These are phyloP conservation scores for Drosophila sp. DNA, from an alignment of 1,140 invertebrate species.

Conservation along the genomic window DNA sequence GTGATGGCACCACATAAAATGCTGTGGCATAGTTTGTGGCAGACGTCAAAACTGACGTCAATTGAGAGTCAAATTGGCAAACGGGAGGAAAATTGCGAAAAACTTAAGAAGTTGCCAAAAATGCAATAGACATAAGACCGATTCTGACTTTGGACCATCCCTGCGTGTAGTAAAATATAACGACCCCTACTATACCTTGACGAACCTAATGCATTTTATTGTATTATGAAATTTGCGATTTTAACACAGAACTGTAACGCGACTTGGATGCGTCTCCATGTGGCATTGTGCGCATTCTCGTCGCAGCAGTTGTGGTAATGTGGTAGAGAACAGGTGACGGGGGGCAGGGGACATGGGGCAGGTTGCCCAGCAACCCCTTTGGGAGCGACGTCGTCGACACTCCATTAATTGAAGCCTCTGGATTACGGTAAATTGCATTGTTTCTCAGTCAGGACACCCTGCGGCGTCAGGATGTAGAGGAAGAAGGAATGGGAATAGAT, in stretches of 20 bases:
- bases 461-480: constrained; percentile 31
- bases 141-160: background rate
- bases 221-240: constrained; percentile 28
- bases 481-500: background rate
- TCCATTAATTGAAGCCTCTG: constrained; percentile 83
- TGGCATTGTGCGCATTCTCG: background rate
- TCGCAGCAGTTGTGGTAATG: background rate
- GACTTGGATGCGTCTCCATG: too few relatives aligned
- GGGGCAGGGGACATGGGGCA: background rate
- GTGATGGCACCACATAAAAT: constrained; percentile 22
- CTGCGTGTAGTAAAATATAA: background rate
- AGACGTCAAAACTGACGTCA: constrained; percentile 19
- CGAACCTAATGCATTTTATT: constrained; percentile 41
- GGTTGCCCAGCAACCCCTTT: constrained; percentile 58
- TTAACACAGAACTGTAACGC: background rate
- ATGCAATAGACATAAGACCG: background rate
- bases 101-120: constrained; percentile 22
- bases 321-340: background rate
- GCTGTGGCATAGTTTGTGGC: constrained; percentile 7
- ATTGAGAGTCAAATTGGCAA: background rate
- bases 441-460: constrained; percentile 58
- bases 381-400: constrained; percentile 57
- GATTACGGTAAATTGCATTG: constrained; percentile 83
- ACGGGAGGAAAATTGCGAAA: background rate
- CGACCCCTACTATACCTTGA: background rate